Evolutionary conservation across 2,888 invertebrate species (phyloP).

Genomic region (Dicyrtomina minuta): DNA sequence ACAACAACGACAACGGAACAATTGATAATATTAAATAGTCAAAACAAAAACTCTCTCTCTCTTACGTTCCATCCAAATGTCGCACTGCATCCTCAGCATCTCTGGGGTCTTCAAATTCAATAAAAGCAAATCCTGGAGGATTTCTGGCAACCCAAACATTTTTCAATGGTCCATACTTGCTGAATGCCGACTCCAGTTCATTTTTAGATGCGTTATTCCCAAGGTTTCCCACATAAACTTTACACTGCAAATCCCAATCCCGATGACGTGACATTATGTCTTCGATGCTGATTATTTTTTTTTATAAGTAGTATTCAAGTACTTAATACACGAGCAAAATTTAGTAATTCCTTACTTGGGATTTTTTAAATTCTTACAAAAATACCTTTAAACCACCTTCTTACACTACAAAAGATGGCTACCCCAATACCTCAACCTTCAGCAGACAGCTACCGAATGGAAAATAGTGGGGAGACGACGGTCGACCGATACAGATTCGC

Average conservation of each 20-base stretch:
- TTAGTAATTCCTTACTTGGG: not conserved
- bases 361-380: not conserved
- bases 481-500: slow-evolving; percentile 5
- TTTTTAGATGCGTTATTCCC: slow-evolving; percentile 87
- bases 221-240: slow-evolving; percentile 89
- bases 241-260: slow-evolving; percentile 84
- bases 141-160: slow-evolving; percentile 94
- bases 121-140: slow-evolving; percentile 89
- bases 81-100: slow-evolving; percentile 78
- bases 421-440: slow-evolving; percentile 18
- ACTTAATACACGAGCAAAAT: not conserved
- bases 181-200: slow-evolving; percentile 83
- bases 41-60: slow-evolving; percentile 53
- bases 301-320: not conserved
- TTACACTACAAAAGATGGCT: slow-evolving; percentile 21
- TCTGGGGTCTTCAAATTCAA: slow-evolving; percentile 82
- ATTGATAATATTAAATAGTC: not conserved
- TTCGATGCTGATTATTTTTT: not conserved
- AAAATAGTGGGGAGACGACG: not conserved
- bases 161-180: slow-evolving; percentile 81
- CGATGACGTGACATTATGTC: slow-evolving; percentile 64
- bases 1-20: not conserved
- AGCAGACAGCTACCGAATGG: slow-evolving; percentile 21
- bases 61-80: slow-evolving; percentile 80
- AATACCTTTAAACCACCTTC: slow-evolving; percentile 6